Percentiles rank a stretch among this genome's conserved stretches.
These are phyloP conservation scores for Zeus faber DNA, from an alignment of 2,113 vertebrate species.

Conservation along the genomic window DNA sequence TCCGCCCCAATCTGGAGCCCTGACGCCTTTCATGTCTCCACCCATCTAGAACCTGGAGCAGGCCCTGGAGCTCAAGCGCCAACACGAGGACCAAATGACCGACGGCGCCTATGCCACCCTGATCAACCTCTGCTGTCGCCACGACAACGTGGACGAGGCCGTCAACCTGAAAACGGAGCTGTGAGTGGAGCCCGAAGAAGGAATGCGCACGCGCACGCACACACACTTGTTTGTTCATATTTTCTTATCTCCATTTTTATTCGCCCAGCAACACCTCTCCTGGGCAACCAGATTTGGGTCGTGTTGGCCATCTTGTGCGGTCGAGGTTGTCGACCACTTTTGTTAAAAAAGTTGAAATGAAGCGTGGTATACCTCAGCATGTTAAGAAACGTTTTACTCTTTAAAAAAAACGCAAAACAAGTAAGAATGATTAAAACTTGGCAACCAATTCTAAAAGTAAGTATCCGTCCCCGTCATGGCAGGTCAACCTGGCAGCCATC, in stretches of 20 bases:
- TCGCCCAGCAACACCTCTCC: too few species aligned
- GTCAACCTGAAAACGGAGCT: constrained; percentile 91
- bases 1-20: background rate
- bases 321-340: too few species aligned
- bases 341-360: too few species aligned
- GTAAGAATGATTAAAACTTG: too few species aligned
- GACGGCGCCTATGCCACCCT: constrained; percentile 79
- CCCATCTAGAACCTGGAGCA: constrained; percentile 84
- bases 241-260: background rate
- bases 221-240: background rate
- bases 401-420: too few species aligned
- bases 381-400: too few species aligned
- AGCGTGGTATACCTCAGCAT: too few species aligned
- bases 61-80: constrained; percentile 89
- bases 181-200: constrained; percentile 75
- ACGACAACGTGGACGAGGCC: constrained; percentile 86
- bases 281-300: too few species aligned
- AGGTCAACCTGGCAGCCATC: too few species aligned
- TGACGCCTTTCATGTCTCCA: constrained; percentile 35
- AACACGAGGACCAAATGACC: constrained; percentile 84
- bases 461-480: background rate
- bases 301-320: constrained; percentile 27
- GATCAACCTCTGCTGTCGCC: constrained; percentile 88
- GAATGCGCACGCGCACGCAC: constrained; percentile 39
- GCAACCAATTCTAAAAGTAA: too few species aligned